phyloP scores from a whole-genome alignment of 2,113 vertebrate genomes.

The Elgaria multicarinata region DNA sequence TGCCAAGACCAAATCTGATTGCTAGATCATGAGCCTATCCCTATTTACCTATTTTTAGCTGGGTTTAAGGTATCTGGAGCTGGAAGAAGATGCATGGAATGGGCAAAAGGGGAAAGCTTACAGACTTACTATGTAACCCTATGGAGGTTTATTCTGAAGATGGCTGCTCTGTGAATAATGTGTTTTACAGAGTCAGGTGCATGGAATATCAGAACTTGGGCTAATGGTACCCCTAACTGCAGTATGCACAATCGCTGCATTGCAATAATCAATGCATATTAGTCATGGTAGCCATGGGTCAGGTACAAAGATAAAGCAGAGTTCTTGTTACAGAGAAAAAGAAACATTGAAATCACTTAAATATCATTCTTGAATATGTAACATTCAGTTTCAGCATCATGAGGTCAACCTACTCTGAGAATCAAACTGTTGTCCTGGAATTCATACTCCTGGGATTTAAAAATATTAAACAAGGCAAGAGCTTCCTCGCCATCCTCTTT shows the following conservation, averaged over 20 bases:
- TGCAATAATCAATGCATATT: background rate
- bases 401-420: background rate
- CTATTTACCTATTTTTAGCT: background rate
- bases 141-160: no score
- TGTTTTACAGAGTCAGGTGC: no score
- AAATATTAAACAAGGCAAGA: constrained; percentile 20
- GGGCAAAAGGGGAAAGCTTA: background rate
- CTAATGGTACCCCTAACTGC: background rate
- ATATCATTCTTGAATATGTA: no score
- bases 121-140: no score
- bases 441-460: constrained; percentile 7
- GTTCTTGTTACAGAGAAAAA: no score
- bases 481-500: background rate
- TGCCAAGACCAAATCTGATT: no score
- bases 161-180: no score
- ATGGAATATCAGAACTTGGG: background rate
- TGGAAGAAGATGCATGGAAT: background rate
- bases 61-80: background rate
- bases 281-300: background rate
- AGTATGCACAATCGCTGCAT: no score
- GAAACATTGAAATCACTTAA: no score
- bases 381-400: background rate
- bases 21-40: no score
- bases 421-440: background rate
- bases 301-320: background rate